These are phyloP conservation scores for Erethizon dorsatum DNA, from an alignment of 2,797 vertebrate genomes.

Conservation along the genomic window DNA sequence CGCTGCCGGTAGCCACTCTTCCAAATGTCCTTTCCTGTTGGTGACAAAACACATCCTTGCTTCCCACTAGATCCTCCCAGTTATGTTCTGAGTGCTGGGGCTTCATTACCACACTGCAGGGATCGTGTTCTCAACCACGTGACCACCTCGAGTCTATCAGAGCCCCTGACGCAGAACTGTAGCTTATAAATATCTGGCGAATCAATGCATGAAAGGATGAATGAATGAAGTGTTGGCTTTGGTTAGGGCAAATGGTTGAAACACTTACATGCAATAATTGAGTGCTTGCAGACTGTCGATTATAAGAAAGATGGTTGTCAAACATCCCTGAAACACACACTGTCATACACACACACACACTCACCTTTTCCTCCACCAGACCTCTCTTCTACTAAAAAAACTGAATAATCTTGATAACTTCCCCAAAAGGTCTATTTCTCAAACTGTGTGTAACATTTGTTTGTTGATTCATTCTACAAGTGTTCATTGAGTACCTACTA, in stretches of 20 bases:
- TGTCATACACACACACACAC: background rate
- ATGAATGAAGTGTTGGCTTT: background rate
- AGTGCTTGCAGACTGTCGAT: background rate
- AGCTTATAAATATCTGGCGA: background rate
- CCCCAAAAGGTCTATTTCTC: background rate
- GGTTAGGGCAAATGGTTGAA: background rate
- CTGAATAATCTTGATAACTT: background rate
- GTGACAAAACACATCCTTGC: background rate
- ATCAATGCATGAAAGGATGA: background rate
- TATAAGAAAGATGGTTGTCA: background rate
- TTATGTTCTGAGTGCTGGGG: accelerated
- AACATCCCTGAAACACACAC: background rate
- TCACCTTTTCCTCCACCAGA: background rate
- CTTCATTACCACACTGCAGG: accelerated
- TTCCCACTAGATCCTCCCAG: background rate
- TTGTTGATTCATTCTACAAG: background rate
- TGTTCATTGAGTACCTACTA: background rate
- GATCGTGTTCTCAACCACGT: background rate
- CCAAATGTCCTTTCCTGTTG: background rate
- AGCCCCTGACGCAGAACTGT: background rate
- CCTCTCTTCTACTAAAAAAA: slow-evolving; percentile 28
- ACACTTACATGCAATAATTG: too few relatives aligned
- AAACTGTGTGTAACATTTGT: background rate
- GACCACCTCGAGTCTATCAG: background rate
- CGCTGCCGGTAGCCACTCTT: background rate